Conservation (phyloP, 2,888 invertebrate species). For the Brassicogethes aeneus region DNA sequence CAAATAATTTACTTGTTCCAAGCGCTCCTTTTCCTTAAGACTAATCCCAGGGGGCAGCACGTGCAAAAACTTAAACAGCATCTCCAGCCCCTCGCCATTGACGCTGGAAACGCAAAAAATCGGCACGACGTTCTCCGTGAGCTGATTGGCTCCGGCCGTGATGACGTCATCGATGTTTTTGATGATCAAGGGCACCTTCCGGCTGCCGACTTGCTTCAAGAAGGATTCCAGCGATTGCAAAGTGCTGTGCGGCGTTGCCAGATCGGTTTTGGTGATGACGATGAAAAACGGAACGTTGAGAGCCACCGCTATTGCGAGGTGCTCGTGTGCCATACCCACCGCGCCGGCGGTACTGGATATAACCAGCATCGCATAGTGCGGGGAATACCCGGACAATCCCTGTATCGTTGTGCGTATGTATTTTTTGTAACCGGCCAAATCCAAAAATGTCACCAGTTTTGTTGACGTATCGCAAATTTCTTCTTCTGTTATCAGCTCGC, state of each 20-base stretch:
- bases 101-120: slow-evolving; percentile 89
- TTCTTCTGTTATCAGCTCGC: slow-evolving; percentile 83
- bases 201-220: slow-evolving; percentile 57
- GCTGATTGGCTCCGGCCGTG: slow-evolving; percentile 61
- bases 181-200: slow-evolving; percentile 55
- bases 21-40: slow-evolving; percentile 54
- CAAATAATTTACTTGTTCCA: slow-evolving; percentile 58
- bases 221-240: slow-evolving; percentile 51
- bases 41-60: slow-evolving; percentile 64
- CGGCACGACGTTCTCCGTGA: slow-evolving; percentile 57
- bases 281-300: slow-evolving; percentile 85
- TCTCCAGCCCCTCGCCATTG: slow-evolving; percentile 72
- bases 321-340: slow-evolving; percentile 80
- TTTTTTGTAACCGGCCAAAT: slow-evolving; percentile 92
- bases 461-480: slow-evolving; percentile 89
- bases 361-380: slow-evolving; percentile 84
- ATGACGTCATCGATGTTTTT: slow-evolving; percentile 63
- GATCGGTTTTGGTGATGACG: slow-evolving; percentile 88
- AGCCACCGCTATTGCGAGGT: slow-evolving; percentile 74
- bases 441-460: slow-evolving; percentile 90
- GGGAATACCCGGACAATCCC: slow-evolving; percentile 87
- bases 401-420: slow-evolving; percentile 93
- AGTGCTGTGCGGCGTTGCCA: slow-evolving; percentile 53
- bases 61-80: slow-evolving; percentile 79
- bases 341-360: slow-evolving; percentile 76